These are phyloP conservation scores for Eurytoma californica DNA, from an alignment of 2,888 invertebrate genomes.

Conservation along the genomic window DNA sequence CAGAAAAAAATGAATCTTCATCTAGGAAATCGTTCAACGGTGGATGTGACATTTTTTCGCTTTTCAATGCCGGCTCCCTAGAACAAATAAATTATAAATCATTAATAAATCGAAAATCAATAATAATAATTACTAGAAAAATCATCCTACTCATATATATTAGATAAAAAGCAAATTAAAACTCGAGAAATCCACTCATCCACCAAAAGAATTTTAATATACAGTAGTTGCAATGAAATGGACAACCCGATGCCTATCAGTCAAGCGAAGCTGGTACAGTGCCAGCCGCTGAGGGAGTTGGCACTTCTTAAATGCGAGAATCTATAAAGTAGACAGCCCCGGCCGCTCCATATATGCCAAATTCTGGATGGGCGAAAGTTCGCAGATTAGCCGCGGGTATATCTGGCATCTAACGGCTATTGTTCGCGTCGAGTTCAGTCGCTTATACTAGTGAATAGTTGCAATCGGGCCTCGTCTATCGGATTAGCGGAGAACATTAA, in stretches of 20 bases:
- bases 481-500: constrained; percentile 58
- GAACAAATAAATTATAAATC: neutral
- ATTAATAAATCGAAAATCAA: too few species aligned
- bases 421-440: neutral
- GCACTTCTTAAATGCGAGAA: constrained; percentile 29
- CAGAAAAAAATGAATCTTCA: constrained; percentile 40
- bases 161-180: too few species aligned
- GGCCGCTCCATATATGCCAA: constrained; percentile 32
- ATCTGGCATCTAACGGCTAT: constrained; percentile 48
- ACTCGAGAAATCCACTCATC: too few species aligned
- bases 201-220: too few species aligned
- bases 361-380: constrained; percentile 46
- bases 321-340: constrained; percentile 28
- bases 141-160: too few species aligned
- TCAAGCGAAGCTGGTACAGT: constrained; percentile 9
- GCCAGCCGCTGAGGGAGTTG: neutral
- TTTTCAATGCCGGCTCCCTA: neutral
- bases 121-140: too few species aligned
- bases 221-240: too few species aligned
- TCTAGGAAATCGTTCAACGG: constrained; percentile 29
- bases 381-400: constrained; percentile 48
- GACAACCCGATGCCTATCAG: too few species aligned
- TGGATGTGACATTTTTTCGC: constrained; percentile 38
- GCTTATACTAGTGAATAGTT: neutral
- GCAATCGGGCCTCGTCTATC: constrained; percentile 50